These are phyloP conservation scores for Amiota mariae DNA, from an alignment of 2,888 invertebrate genomes.

Conservation along the genomic window DNA sequence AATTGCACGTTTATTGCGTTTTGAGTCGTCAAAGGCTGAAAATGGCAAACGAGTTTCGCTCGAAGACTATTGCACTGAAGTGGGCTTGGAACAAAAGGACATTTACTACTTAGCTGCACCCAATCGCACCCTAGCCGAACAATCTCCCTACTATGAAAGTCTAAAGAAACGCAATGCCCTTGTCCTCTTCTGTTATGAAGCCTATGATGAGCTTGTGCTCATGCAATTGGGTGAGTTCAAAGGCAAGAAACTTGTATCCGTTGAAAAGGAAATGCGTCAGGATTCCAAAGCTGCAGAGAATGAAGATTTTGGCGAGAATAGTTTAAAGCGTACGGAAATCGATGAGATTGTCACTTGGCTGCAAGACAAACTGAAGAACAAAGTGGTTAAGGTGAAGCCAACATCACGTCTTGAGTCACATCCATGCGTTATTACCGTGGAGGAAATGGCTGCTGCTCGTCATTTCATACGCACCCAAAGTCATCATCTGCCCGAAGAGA, in stretches of 20 bases:
- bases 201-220: constrained; percentile 96
- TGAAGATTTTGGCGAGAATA: constrained; percentile 78
- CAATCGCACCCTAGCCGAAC: constrained; percentile 92
- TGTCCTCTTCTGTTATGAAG: constrained; percentile 96
- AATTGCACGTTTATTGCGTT: constrained; percentile 89
- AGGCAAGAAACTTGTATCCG: constrained; percentile 84
- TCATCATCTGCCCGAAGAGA: constrained; percentile 86
- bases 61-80: constrained; percentile 83
- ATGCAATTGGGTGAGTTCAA: constrained; percentile 88
- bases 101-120: constrained; percentile 96
- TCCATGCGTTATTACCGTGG: constrained; percentile 95
- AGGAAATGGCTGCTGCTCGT: constrained; percentile 96
- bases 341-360: constrained; percentile 87
- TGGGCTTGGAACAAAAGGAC: constrained; percentile 83
- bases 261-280: constrained; percentile 93
- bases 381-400: constrained; percentile 87
- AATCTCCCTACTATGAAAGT: constrained; percentile 96
- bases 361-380: constrained; percentile 83
- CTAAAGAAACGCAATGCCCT: constrained; percentile 90
- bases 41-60: constrained; percentile 83
- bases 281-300: constrained; percentile 77
- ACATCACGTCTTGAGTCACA: constrained; percentile 90
- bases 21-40: constrained; percentile 86
- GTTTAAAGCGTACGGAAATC: constrained; percentile 83
- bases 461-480: constrained; percentile 95